A percentile compares a stretch with the other conserved stretches of the same genome.
Evolutionary conservation across 2,888 invertebrate genomes (phyloP).

Genomic region (Sturmia bella): DNA sequence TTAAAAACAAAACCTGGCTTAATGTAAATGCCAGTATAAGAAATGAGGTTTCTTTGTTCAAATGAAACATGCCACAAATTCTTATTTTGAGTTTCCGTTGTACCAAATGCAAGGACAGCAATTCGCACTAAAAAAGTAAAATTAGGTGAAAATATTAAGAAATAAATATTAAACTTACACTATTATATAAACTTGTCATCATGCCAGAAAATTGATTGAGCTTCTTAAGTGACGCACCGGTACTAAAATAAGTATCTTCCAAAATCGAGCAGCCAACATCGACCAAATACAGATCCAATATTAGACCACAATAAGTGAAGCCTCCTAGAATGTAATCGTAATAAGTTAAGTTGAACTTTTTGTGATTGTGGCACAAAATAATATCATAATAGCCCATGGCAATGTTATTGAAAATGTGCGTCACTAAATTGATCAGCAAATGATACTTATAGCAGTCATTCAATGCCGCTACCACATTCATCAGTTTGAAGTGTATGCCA

Average conservation of each 20-base stretch:
- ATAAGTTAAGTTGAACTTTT: constrained; percentile 19
- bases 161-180: constrained; percentile 39
- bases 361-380: constrained; percentile 27
- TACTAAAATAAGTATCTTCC: constrained; percentile 10
- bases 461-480: constrained; percentile 11
- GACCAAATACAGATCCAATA: constrained; percentile 39
- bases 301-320: neutral
- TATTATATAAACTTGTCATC: constrained; percentile 10
- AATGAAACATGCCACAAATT: constrained; percentile 48
- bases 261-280: constrained; percentile 36
- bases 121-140: constrained; percentile 43
- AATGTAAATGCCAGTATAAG: constrained; percentile 40
- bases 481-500: constrained; percentile 22
- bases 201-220: constrained; percentile 5
- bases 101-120: constrained; percentile 42
- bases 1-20: constrained; percentile 35
- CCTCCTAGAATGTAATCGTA: constrained; percentile 10
- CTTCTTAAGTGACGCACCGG: neutral
- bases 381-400: constrained; percentile 50
- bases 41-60: constrained; percentile 44
- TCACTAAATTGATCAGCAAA: constrained; percentile 22
- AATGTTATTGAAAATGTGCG: constrained; percentile 40
- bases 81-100: constrained; percentile 22
- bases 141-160: neutral
- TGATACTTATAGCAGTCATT: constrained; percentile 47